phyloP scores from a whole-genome alignment of 2,797 vertebrate species.

The Amblyraja radiata region DNA sequence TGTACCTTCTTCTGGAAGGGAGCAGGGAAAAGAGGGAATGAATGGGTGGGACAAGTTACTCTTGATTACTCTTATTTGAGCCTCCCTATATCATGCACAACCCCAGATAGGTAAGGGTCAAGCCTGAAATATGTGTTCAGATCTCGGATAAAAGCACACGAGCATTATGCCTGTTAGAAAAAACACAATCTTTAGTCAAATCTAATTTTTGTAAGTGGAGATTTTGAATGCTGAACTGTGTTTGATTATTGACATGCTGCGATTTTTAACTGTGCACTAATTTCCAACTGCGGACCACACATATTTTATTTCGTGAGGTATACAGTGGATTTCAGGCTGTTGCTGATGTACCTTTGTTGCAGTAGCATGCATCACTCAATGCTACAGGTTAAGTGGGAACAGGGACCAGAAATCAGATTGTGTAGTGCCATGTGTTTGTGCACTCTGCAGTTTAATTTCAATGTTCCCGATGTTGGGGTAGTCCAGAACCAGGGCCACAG shows the following conservation, averaged over 20 bases:
- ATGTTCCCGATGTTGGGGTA: too few species aligned
- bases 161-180: background rate
- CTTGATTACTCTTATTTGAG: background rate
- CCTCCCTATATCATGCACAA: background rate
- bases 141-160: background rate
- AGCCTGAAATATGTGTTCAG: background rate
- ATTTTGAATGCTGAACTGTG: background rate
- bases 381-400: background rate
- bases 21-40: too few species aligned
- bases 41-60: too few species aligned
- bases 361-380: background rate
- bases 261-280: background rate
- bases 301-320: background rate
- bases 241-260: background rate
- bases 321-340: background rate
- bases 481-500: too few species aligned
- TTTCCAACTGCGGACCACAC: background rate
- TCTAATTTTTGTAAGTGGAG: background rate
- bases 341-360: background rate
- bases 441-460: too few species aligned
- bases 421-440: too few species aligned
- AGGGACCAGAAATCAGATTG: too few species aligned
- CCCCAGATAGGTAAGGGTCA: background rate
- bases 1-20: too few species aligned
- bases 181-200: background rate